Base-by-base conservation (phyloP, 1,140 invertebrate genomes). In the Conus ventricosus region DNA sequence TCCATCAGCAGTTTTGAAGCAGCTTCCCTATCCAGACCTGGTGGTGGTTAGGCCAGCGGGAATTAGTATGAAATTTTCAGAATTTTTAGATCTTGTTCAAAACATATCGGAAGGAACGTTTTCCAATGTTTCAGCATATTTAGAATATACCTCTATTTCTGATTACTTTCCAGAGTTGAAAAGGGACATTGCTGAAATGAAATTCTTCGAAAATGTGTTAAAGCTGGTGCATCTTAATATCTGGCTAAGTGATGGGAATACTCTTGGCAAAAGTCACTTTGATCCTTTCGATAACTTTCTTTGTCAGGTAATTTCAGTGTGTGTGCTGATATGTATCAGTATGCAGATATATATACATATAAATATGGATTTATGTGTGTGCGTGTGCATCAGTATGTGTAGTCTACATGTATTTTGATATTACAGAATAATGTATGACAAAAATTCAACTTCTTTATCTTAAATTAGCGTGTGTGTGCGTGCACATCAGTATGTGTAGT, bases 211-310 rank as follows among this genome's bases (percentile, higher is more conserved):
- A 88, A 88, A 90, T 20, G 15, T 92, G 5, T 84, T 94, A 4
- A 84, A 91, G 39, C 85, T 92, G 76, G 88, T 91, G 55, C 93
- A 94, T 87, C 84, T 92, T 7, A 95, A 95, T 83, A 93, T 95
- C 25, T 95, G 94, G 94, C 90, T 95, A 5, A 95, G 94, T 92
- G 93, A 94, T 92, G 94, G 94, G 8, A 94, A 94, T 78, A 95
- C 94, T 27, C 67, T 95, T 7, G 94, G 94, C 88, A 94, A 93
- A 90, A 76, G 93, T 20, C 94, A 95, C 84, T 95, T 95, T 92
- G 94, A 95, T 89, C 92, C 92, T 51, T 95, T 92, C 92, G 94
- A 95, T 88, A 95, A 95, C 85, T 93, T 94, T 78, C 90, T 95
- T 10, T 94, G 94, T 89, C 93, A 94, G 93, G 94, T 94, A 90